These are phyloP conservation scores for Yponomeuta malinellus DNA, from an alignment of 2,888 invertebrate genomes.

Conservation along the genomic window DNA sequence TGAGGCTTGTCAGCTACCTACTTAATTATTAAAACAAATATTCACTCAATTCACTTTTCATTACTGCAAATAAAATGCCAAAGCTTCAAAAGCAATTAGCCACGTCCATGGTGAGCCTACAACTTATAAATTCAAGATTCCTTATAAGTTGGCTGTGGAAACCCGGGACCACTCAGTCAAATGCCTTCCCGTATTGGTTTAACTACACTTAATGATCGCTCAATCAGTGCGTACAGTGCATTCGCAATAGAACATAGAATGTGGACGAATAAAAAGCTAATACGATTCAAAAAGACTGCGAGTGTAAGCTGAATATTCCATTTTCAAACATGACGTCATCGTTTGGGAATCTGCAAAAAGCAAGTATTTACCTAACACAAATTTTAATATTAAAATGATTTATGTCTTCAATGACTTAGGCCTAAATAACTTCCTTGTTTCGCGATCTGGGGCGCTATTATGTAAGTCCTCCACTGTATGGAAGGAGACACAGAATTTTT, in stretches of 20 bases:
- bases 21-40: neutral
- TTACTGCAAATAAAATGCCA: too few relatives aligned
- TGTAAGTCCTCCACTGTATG: too few relatives aligned
- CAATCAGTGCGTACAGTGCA: slow-evolving; percentile 36
- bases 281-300: neutral
- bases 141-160: slow-evolving; percentile 28
- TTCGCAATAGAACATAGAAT: slow-evolving; percentile 19
- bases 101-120: slow-evolving; percentile 15
- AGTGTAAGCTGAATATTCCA: too few relatives aligned
- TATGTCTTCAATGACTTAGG: too few relatives aligned
- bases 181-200: slow-evolving; percentile 32
- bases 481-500: too few relatives aligned
- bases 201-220: slow-evolving; percentile 56
- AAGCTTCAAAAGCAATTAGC: neutral
- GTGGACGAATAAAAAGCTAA: neutral
- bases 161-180: slow-evolving; percentile 25
- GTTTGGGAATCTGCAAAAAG: too few relatives aligned
- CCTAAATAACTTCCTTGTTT: too few relatives aligned
- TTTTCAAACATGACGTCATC: too few relatives aligned
- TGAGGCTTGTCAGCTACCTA: neutral
- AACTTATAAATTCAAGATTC: slow-evolving; percentile 19
- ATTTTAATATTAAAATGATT: too few relatives aligned
- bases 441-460: too few relatives aligned
- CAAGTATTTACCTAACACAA: too few relatives aligned
- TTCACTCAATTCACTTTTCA: too few relatives aligned